Evolutionary conservation across 2,797 vertebrate genomes (phyloP), one percentile per base, ranked within the genome.

Genomic region (Leptodactylus fallax): DNA sequence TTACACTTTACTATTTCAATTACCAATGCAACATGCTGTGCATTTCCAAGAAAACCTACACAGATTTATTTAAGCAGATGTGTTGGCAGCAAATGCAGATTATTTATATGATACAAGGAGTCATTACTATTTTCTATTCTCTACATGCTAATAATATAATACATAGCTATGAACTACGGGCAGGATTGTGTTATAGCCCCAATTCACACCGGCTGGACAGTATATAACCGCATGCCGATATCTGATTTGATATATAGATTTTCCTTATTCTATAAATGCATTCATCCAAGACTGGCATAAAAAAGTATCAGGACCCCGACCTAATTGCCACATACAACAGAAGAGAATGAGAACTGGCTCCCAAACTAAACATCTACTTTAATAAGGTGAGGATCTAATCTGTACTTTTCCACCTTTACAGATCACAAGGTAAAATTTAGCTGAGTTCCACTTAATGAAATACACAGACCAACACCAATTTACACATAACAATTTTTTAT

Each of bases 1-100:
- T 81, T 87, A 81, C 49, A 60, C 21, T 49, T 81, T 81, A 47
- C 72, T 10, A 74, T n/a, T 36, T 86, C 8, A 72, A 71, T 65
- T 86, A 51, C 78, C 77, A 81, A 79, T 60, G 49, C 19, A 86
- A 47, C 85, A 81, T 79, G 55, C 77, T 71, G 78, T 27, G 36
- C 27, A 61, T 87, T 81, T 81, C 78, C 85, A 81, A 81, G 85
- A 81, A 87, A 87, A 87, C 85, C 85, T 87, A 81, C 85, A 74
- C 79, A 81, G 85, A 87, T 87, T 36, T 87, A 71, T 60, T 87
- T 81, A 81, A 81, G 45, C 85, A 87, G 79, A 80, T 81, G 85
- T 87, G 78, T 74, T 81, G 85, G 85, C 79, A 87, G 78, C 55
- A 72, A 58, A 61, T 72, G 56, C 9, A 81, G 55, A 81, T 87